Evolutionary conservation across 2,888 invertebrate genomes (phyloP).

Genomic region (Ophion ventricosus): DNA sequence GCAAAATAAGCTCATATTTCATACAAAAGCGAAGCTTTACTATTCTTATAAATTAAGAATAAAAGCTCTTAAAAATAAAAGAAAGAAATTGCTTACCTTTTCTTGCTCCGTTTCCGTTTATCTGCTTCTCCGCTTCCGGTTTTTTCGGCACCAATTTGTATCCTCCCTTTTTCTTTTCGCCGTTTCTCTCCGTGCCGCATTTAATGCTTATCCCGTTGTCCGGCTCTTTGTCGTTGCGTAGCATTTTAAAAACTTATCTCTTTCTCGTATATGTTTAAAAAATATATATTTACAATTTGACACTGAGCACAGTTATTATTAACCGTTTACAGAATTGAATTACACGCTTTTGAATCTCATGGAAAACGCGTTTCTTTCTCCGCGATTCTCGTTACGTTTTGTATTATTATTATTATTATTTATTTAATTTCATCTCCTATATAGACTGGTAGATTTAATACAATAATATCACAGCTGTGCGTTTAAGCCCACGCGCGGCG

Average conservation of each 20-base stretch:
- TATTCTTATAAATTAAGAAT: neutral
- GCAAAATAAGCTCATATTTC: neutral
- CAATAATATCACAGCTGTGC: constrained; percentile 62
- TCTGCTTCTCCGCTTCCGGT: constrained; percentile 62
- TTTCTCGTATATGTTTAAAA: constrained; percentile 58
- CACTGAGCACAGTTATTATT: constrained; percentile 46
- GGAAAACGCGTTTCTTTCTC: neutral
- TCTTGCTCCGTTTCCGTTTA: constrained; percentile 43
- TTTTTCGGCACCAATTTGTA: constrained; percentile 76
- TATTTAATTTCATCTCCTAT: constrained; percentile 16
- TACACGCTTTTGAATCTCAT: constrained; percentile 20
- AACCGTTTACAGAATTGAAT: constrained; percentile 56
- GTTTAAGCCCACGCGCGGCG: constrained; percentile 51
- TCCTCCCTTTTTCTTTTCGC: constrained; percentile 73
- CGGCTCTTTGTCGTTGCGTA: constrained; percentile 78
- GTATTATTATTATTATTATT: neutral
- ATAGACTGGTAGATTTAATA: constrained; percentile 36
- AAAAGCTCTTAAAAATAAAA: constrained; percentile 11
- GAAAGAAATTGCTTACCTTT: constrained; percentile 48
- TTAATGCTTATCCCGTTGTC: constrained; percentile 82
- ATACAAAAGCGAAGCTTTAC: neutral
- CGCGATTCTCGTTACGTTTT: neutral
- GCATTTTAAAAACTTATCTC: constrained; percentile 64
- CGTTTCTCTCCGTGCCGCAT: constrained; percentile 74
- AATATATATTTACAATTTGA: constrained; percentile 68